Percentiles rank a stretch among this genome's conserved stretches.
Conservation (phyloP, 2,888 invertebrate species). For the Argyresthia albistria region DNA sequence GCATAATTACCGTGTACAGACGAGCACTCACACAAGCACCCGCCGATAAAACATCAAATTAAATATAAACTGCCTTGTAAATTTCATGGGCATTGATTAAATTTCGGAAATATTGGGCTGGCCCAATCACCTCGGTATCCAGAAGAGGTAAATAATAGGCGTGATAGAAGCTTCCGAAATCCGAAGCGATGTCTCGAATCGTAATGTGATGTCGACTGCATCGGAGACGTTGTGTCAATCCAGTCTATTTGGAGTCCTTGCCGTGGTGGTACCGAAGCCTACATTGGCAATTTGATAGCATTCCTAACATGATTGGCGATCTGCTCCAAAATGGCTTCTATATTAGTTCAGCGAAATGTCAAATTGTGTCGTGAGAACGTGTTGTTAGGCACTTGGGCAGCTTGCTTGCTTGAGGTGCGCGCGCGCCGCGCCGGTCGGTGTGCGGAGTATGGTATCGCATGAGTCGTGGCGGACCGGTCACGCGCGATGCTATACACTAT, state of each 20-base stretch:
- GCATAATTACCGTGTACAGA: conserved; percentile 67
- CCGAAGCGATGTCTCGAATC: conserved; percentile 33
- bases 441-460: too few species aligned
- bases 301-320: conserved; percentile 36
- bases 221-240: conserved; percentile 26
- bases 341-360: conserved; percentile 66
- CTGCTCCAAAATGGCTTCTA: conserved; percentile 60
- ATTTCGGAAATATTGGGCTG: conserved; percentile 34
- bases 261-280: not conserved
- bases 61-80: conserved; percentile 65
- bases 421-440: conserved; percentile 17
- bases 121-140: conserved; percentile 19
- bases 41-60: conserved; percentile 62
- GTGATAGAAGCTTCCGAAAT: conserved; percentile 38
- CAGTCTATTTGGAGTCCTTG: conserved; percentile 1
- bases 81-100: conserved; percentile 59
- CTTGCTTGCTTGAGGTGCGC: conserved; percentile 16
- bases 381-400: too few species aligned
- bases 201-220: conserved; percentile 22
- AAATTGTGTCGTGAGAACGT: conserved; percentile 64
- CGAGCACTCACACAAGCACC: conserved; percentile 38
- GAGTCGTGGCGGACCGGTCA: conserved; percentile 51
- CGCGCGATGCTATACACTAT: conserved; percentile 23
- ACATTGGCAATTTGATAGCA: conserved; percentile 18
- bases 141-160: conserved; percentile 17